These are phyloP conservation scores for Mesitornis unicolor DNA, from an alignment of 2,113 vertebrate genomes.

Conservation along the genomic window DNA sequence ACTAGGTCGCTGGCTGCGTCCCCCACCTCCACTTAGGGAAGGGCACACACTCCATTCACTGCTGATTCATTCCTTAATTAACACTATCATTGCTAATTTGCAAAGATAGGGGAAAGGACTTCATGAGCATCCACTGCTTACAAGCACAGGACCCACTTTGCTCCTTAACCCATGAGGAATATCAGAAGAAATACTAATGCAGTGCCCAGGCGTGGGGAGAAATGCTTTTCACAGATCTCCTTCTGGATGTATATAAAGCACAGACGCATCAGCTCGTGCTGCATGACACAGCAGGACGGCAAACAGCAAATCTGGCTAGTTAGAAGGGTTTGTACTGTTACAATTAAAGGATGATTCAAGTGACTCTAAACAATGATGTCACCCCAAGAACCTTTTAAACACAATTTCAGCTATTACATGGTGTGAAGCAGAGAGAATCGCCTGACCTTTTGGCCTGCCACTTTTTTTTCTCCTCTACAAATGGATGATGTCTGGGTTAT, in stretches of 20 bases:
- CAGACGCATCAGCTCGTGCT: not conserved
- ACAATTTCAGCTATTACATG: not conserved
- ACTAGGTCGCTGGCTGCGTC: not conserved
- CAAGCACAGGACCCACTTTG: not conserved
- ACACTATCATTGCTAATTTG: not conserved
- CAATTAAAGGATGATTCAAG: constrained; percentile 11
- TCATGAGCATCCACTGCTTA: not conserved
- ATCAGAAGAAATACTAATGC: not conserved
- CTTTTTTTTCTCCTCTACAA: not conserved
- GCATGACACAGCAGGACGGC: not conserved
- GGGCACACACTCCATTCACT: not conserved
- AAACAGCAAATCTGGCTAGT: not conserved
- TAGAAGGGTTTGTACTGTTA: not conserved
- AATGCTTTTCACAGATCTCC: not conserved
- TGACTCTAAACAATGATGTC: constrained; percentile 37
- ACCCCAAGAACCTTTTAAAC: constrained; percentile 6
- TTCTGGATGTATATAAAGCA: not conserved
- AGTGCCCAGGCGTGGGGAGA: not conserved
- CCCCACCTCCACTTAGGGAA: not conserved
- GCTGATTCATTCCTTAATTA: not conserved
- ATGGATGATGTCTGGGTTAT: constrained; percentile 1
- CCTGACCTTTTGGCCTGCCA: constrained; percentile 16
- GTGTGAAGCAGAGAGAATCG: constrained; percentile 26
- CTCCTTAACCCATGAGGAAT: not conserved
- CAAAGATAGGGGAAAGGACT: not conserved